Conservation (phyloP, 2,113 vertebrate genomes). For the Peromyscus maniculatus region DNA sequence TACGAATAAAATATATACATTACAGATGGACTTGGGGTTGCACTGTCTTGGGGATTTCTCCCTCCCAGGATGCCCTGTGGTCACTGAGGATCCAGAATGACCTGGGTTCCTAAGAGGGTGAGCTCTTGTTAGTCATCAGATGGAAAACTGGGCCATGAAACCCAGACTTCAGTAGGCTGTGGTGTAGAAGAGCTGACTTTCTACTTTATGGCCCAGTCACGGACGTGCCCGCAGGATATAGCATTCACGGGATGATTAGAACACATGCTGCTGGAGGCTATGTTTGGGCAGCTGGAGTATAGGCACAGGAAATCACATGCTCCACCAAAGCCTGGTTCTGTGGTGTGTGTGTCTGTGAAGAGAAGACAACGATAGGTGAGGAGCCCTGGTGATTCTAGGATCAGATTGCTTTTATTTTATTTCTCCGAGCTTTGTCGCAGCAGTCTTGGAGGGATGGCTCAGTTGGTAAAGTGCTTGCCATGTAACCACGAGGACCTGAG, state of each 20-base stretch:
- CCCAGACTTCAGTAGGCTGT: background rate
- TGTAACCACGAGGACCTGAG: background rate
- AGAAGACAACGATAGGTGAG: background rate
- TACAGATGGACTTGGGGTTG: background rate
- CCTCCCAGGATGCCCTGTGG: background rate
- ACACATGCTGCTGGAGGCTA: background rate
- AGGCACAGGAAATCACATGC: background rate
- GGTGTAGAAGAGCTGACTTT: background rate
- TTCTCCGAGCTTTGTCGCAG: background rate
- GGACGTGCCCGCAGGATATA: background rate
- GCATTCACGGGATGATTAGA: background rate
- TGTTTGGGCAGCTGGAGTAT: background rate
- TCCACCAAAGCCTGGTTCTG: background rate
- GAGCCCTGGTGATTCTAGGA: background rate
- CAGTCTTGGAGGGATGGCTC: too few species aligned
- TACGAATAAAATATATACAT: background rate
- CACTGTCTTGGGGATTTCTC: background rate
- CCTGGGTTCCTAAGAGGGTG: background rate
- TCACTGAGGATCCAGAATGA: background rate
- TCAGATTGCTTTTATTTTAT: constrained; percentile 22
- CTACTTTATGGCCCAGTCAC: background rate
- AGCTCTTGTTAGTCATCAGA: background rate
- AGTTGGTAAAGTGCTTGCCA: background rate
- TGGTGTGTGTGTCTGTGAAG: background rate
- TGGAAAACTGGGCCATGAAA: background rate